Conservation (phyloP, 2,888 invertebrate genomes). For the Euzophera pinguis region DNA sequence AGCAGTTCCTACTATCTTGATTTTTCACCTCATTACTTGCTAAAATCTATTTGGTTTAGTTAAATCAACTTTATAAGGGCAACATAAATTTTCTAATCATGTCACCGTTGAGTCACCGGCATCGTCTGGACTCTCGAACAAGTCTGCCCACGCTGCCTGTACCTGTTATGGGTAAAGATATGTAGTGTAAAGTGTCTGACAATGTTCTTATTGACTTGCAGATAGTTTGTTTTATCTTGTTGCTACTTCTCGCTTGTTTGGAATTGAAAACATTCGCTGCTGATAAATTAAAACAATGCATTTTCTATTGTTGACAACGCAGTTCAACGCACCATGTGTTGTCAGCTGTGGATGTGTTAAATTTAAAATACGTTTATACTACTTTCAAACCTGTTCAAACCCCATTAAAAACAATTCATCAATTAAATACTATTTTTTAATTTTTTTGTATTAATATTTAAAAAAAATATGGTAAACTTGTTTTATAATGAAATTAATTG, state of each 20-base stretch:
- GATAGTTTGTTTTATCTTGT: not conserved
- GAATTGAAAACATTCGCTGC: too few species aligned
- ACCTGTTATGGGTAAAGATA: constrained; percentile 34
- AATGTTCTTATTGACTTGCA: constrained; percentile 5
- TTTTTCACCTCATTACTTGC: not conserved
- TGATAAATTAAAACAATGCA: too few species aligned
- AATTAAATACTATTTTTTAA: too few species aligned
- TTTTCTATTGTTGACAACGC: too few species aligned
- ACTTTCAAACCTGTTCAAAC: too few species aligned
- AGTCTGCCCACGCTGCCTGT: constrained; percentile 46
- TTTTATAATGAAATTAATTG: too few species aligned
- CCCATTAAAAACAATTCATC: too few species aligned
- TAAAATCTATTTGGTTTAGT: not conserved
- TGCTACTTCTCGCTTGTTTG: not conserved
- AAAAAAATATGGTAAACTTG: too few species aligned
- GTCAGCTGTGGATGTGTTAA: too few species aligned
- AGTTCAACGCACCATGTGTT: too few species aligned
- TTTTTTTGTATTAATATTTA: too few species aligned
- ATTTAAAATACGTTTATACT: too few species aligned
- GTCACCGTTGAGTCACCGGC: constrained; percentile 32
- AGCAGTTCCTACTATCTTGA: not conserved
- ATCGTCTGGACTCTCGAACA: constrained; percentile 28
- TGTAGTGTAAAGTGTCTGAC: constrained; percentile 4
- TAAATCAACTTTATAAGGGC: not conserved
- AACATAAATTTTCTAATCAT: constrained; percentile 20